Evolutionary conservation across 2,888 invertebrate genomes (phyloP).

Genomic region (Theodoxus fluviatilis): DNA sequence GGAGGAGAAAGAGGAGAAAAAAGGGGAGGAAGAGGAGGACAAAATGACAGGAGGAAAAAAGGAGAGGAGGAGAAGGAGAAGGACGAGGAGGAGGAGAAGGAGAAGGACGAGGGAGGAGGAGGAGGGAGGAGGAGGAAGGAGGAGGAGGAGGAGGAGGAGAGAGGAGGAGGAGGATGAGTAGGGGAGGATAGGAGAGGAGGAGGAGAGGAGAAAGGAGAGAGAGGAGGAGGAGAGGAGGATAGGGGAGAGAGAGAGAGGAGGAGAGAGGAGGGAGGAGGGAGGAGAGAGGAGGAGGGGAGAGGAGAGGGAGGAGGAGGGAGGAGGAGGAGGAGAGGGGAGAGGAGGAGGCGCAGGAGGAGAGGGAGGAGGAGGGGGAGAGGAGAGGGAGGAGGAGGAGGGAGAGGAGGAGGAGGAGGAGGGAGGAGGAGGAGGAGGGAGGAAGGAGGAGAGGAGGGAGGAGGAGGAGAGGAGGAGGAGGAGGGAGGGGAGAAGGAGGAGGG

Average conservation of each 20-base stretch:
- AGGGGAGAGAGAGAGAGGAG: not conserved
- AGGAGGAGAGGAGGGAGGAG: no score
- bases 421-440: no score
- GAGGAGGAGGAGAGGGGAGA: no score
- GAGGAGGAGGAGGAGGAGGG: no score
- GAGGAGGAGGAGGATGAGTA: not conserved
- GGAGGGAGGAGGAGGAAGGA: not conserved
- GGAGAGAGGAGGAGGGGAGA: not conserved
- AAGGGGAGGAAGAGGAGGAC: not conserved
- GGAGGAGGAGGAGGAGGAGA: no score
- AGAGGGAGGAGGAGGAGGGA: no score
- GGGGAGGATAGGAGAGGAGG: not conserved
- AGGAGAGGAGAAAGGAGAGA: not conserved
- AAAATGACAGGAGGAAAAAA: not conserved
- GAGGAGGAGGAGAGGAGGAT: not conserved
- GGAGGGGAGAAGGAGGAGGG: no score
- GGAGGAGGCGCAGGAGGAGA: no score
- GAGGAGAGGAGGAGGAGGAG: no score
- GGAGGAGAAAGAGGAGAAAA: not conserved
- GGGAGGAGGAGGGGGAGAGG: no score
- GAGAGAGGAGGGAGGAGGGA: not conserved
- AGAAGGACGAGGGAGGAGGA: not conserved
- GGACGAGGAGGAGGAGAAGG: no score
- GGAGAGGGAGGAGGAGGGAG: not conserved
- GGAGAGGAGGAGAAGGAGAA: not conserved